Base-by-base conservation (phyloP, 2,113 vertebrate species). In the Anolis carolinensis region DNA sequence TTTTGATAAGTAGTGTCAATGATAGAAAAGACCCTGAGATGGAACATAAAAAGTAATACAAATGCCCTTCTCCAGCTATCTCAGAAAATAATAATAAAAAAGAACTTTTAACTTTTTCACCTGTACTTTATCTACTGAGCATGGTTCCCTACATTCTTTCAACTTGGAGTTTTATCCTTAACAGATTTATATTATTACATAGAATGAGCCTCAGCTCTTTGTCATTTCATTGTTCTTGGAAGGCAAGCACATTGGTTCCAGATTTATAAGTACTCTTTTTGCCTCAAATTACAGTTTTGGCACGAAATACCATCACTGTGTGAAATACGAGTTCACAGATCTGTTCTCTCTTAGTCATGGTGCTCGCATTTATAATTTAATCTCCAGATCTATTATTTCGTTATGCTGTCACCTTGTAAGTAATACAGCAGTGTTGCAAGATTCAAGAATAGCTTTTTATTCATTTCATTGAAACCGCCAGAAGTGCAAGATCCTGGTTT, bases 401-500 rank as follows among this genome's bases (percentile, higher is more conserved):
- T 48, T 82, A 8, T 7, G 25, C 39, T 65, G 18, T 87, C 13
- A 76, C 80, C 91, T 86, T 88, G 72, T 84, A 88, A 93, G 85
- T 76, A 76, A 81, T 92, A 90, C 27, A 23, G 0, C 81, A 78
- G 88, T 36, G 68, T 73, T 81, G 78, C 21, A 36, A 81, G 78
- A 81, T 75, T 75, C 44, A 65, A 36, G 67, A 86, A 16, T 73
- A 36, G 32, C 59, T 65, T 81, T 81, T 81, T 81, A 27, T 86
- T 81, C 81, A 55, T 77, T 89, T 81, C 63, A 2, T 83, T 78
- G 86, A 70, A 87, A 36, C 55, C 85, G 25, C 27, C 81, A 71
- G 86, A 89, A 91, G n/a, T 89, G 86, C 87, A 59, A 76, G 71
- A 83, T 87, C 88, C 81, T 88, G 78, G 59, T 93, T 93, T 92